Evolutionary conservation across 2,888 invertebrate species (phyloP).

Genomic region (Lamproptera curius): DNA sequence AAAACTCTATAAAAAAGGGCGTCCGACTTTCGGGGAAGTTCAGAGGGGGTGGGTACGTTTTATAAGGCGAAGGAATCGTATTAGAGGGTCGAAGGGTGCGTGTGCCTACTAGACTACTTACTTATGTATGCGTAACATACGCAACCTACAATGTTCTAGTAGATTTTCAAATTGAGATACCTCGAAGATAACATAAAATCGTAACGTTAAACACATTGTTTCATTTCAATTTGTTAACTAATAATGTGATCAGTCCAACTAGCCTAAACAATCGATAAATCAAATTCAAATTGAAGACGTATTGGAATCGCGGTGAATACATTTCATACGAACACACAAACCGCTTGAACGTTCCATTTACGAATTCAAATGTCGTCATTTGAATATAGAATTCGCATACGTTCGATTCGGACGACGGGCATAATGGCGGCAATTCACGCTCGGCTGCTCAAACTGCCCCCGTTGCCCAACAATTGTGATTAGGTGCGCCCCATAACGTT

Average conservation of each 20-base stretch:
- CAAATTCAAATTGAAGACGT: neutral
- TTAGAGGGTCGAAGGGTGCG: conserved; percentile 9
- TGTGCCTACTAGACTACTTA: no score
- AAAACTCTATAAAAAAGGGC: conserved; percentile 78
- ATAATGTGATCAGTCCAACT: no score
- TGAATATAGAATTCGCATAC: conserved; percentile 19
- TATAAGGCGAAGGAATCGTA: no score
- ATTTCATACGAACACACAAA: neutral
- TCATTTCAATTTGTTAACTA: no score
- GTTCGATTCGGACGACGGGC: conserved; percentile 25
- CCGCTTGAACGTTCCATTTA: conserved; percentile 1
- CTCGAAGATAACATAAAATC: no score
- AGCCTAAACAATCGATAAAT: neutral
- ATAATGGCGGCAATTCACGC: conserved; percentile 49
- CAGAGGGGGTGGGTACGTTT: neutral
- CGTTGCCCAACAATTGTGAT: conserved; percentile 41
- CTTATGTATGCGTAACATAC: neutral
- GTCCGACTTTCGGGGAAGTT: conserved; percentile 33
- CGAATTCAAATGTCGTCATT: conserved; percentile 15
- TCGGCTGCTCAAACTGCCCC: conserved; percentile 41
- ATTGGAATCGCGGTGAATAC: conserved; percentile 5
- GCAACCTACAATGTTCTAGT: no score
- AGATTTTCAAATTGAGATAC: no score
- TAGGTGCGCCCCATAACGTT: conserved; percentile 31
- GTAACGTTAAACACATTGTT: no score